Evolutionary conservation across 2,797 vertebrate species (phyloP).

Genomic region (Streptopelia turtur): DNA sequence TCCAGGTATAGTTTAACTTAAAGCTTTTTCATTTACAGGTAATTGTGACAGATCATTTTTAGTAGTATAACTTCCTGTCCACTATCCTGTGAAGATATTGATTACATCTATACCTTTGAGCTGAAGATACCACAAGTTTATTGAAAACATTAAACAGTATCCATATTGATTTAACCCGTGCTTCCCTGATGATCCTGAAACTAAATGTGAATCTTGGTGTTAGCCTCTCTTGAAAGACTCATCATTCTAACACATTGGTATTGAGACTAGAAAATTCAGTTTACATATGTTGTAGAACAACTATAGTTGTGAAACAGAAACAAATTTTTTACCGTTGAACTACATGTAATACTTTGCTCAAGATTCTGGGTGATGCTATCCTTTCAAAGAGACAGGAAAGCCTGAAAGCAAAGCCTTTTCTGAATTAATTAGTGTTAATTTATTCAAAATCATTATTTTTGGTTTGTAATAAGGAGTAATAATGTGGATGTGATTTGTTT

Average conservation of each 20-base stretch:
- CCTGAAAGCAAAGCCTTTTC: neutral
- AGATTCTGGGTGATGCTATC: neutral
- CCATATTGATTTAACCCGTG: neutral
- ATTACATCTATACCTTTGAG: neutral
- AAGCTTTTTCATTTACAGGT: neutral
- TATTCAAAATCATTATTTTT: neutral
- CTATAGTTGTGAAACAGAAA: neutral
- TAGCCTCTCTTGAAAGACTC: neutral
- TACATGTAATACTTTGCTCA: neutral
- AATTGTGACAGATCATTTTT: neutral
- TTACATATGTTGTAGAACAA: neutral
- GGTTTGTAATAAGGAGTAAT: neutral
- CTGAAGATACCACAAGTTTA: neutral
- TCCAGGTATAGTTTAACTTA: neutral
- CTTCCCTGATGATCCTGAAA: neutral
- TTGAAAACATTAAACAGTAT: neutral
- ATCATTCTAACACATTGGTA: neutral
- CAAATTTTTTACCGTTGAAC: neutral
- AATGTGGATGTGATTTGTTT: neutral
- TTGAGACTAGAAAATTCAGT: neutral
- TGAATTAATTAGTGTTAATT: neutral
- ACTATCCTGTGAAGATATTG: neutral
- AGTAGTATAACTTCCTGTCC: neutral
- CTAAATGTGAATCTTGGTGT: neutral
- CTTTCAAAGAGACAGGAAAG: neutral